phyloP scores from a whole-genome alignment of 2,113 vertebrate genomes.

The Petrocephalus zakoni region DNA sequence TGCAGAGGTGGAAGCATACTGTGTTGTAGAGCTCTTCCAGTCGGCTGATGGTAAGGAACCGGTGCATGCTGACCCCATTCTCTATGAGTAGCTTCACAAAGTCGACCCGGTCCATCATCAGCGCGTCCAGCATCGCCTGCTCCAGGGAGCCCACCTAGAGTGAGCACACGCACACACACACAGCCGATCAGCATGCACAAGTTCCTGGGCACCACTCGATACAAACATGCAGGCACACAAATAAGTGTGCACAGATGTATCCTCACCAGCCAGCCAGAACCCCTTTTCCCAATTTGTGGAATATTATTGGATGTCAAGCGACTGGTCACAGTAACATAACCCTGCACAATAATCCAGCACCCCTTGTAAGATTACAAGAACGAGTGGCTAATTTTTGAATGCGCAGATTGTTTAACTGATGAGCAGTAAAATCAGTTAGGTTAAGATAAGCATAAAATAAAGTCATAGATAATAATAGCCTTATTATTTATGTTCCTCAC shows the following conservation, averaged over 20 bases:
- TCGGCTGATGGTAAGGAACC: constrained; percentile 91
- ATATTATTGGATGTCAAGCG: neutral
- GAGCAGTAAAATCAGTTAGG: neutral
- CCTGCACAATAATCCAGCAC: neutral
- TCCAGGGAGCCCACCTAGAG: constrained; percentile 91
- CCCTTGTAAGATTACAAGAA: neutral
- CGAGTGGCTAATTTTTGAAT: neutral
- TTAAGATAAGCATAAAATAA: neutral
- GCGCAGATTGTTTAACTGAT: neutral
- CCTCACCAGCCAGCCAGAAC: neutral
- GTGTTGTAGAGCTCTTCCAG: constrained; percentile 98
- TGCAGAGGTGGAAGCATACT: constrained; percentile 59
- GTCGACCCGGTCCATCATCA: constrained; percentile 96
- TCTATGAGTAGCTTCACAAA: constrained; percentile 98
- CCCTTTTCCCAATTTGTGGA: neutral
- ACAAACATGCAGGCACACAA: neutral
- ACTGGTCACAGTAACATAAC: neutral
- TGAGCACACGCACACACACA: neutral
- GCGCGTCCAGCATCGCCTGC: constrained; percentile 95
- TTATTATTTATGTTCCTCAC: neutral
- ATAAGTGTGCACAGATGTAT: neutral
- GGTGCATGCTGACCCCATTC: constrained; percentile 98
- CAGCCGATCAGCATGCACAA: neutral
- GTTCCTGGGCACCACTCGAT: neutral
- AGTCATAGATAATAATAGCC: neutral